Percentiles rank a stretch among this genome's conserved stretches.
Evolutionary conservation across 2,797 vertebrate species (phyloP).

Genomic region (Vultur gryphus): DNA sequence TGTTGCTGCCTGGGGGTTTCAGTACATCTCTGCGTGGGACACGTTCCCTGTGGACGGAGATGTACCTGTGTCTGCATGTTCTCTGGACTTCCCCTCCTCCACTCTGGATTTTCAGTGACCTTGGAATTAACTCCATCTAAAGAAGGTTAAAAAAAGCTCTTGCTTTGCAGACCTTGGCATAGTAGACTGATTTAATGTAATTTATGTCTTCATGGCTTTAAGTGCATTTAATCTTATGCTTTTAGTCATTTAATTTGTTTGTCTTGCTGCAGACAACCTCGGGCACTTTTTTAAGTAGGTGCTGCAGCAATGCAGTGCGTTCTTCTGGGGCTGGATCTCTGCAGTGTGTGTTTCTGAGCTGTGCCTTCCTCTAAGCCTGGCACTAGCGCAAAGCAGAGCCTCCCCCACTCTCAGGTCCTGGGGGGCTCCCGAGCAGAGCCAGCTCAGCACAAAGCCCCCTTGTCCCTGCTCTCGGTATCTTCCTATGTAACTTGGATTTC

Average conservation of each 20-base stretch:
- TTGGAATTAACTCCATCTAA: background rate
- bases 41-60: accelerated
- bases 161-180: background rate
- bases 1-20: background rate
- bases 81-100: background rate
- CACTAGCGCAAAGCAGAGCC: background rate
- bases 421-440: background rate
- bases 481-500: background rate
- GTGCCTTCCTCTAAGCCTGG: background rate
- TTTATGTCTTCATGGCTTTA: background rate
- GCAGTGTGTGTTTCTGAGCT: background rate
- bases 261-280: background rate
- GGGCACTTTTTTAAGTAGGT: background rate
- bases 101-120: background rate
- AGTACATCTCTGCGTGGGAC: background rate
- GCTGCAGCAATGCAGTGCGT: background rate
- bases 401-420: background rate
- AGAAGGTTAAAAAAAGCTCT: background rate
- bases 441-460: background rate
- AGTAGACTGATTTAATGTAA: background rate
- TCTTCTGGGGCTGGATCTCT: background rate
- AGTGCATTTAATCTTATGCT: background rate
- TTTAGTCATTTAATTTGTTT: background rate
- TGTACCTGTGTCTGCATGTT: background rate
- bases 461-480: background rate